Evolutionary conservation across 2,797 vertebrate genomes (phyloP), one percentile per base, ranked within the genome.

Genomic region (Poeciliopsis turneri): DNA sequence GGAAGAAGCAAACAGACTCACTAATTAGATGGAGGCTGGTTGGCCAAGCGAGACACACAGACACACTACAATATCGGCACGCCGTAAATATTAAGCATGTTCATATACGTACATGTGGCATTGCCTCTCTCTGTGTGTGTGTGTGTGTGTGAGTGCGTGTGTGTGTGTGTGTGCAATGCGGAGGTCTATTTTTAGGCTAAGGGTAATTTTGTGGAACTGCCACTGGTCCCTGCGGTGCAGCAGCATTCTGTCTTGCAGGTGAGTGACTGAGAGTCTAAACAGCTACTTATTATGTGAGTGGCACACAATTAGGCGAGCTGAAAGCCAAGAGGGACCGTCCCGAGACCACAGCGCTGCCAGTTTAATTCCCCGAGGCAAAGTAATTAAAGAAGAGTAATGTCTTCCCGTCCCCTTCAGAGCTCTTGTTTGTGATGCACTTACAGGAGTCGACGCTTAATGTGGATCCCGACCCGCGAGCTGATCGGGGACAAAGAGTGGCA

Each of bases 11-110:
- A 89, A 87, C 73, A 78, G 78, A 72, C 36, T 71, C 15, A 36
- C 81, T 92, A 90, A 94, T 93, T 90, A 94, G 51, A 79, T 75
- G 49, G 36, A 86, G n/a, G 57, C 72, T 75, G 84, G 69, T 61
- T 46, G 85, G 74, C 85, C 82, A 86, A 85, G 91, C 87, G 73
- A 80, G 87, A 89, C 76, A 57, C 76, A 53, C 76, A 78, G 59
- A 81, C 75, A 11, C 11, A 23, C 76, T 78, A 59, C 41, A 45
- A 49, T 9, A 33, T 68, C 77, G 83, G 85, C 87, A 82, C 71
- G 68, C 74, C 75, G 70, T 64, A 73, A 81, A 84, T 83, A 80
- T 80, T 72, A 39, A 72, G 39, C 39, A 23, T 41, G 39, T 72
- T 41, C 79, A 15, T 41, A 53, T 81, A 12, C 12, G 41, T 7